Base-by-base conservation (phyloP, 2,113 vertebrate species). In the Oryzias celebensis region DNA sequence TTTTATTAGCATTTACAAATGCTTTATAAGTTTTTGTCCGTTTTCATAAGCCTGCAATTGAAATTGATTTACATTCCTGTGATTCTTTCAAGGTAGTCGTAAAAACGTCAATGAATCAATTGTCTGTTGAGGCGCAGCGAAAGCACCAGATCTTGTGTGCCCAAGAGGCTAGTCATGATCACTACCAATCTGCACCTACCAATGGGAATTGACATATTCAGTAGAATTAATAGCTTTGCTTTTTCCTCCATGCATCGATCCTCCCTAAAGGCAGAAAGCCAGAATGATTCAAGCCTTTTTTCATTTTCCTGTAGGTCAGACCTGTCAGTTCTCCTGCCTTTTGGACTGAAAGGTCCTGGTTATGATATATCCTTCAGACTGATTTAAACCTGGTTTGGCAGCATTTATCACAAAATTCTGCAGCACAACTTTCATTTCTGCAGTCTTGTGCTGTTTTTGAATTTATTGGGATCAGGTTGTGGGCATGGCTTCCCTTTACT, bases 31-130 rank as follows among this genome's bases (percentile, higher is more conserved):
- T 71, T 71, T 59, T 47, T 23, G 8, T 47, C 46, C 46, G 58
- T 65, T 59, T 46, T 61, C 71, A 79, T 76, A 75, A 85, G 82
- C 26, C 73, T 69, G 46, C 86, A 84, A 81, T 83, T 75, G 71
- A 73, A 81, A 88, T 79, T 81, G 80, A 89, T 91, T 88, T 75
- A 84, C 72, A 80, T 77, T 54, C n/a, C 69, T 63, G 51, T 43
- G 75, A 18, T 82, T 71, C 71, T 72, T 90, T 85, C 73, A 69
- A 85, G 83, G 78, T 78, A 78, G 63, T 64, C 60, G 49, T 83
- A 81, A 87, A 84, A 82, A 56, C 57, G 2, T 70, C 62, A 68
- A 87, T 86, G 65, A 89, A 91, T 91, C 82, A 85, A 85, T 86
- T 65, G 62, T 41, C 58, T 56, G 71, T 63, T 48, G 73, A 81